Base-by-base conservation (phyloP, 2,797 vertebrate species). In the Mormyrops attenuatus region DNA sequence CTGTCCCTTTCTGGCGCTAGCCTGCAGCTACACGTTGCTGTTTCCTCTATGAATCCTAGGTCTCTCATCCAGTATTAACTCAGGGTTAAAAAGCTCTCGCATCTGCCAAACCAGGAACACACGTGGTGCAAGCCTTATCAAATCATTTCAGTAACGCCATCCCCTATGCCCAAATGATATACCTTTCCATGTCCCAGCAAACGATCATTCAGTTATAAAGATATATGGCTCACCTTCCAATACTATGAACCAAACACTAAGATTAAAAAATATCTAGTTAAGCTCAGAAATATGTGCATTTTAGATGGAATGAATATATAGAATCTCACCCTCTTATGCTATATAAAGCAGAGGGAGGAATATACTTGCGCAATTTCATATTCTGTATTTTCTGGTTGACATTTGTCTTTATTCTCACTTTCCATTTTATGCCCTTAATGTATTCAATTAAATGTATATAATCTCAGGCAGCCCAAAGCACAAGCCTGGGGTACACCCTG, bases 141-240 rank as follows among this genome's bases (percentile, higher is more conserved):
- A 38, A 20, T 41, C 50, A 66, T 20, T 22, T 66, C 82, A 50
- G 82, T 26, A 85, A 85, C 3, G 15, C n/a, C 80, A 44, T 55
- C 50, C 11, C 50, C 5, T 38, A 49, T 89, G 38, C 15, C 85
- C 22, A 86, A 87, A 69, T 90, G 17, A 88, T 60, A 38, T 44
- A n/a, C 7, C n/a, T 38, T 26, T 63, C 53, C 38, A 7, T 20
- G 66, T 26, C 38, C 26, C 38, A 80, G 50, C 52, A 60, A 66
- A 44, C 22, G 26, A 47, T 47, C 47, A 17, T 17, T 20, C 86
- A 60, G 22, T 60, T 34, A 82, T 90, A 8, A 6, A 82, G 84
- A 90, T 88, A 57, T 8, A 38, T 88, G 49, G 69, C 6, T 77
- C 82, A 26, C 88, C 38, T 26, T 89, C 7, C 44, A 53, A 53